phyloP scores from a whole-genome alignment of 2,888 invertebrate genomes.

The Phortica magna region DNA sequence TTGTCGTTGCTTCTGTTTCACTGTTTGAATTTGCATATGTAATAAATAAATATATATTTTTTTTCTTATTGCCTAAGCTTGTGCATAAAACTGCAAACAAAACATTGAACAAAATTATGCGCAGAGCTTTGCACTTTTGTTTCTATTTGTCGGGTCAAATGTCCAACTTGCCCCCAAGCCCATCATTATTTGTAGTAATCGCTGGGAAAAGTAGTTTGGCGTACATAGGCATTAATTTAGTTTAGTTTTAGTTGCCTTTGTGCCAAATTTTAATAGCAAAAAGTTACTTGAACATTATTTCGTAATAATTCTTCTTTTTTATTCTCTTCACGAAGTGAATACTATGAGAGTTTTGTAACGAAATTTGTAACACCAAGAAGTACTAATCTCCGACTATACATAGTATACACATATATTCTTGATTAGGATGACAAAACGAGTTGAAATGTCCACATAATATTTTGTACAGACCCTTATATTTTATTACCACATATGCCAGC shows the following conservation, averaged over 20 bases:
- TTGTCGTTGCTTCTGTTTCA: slow-evolving; percentile 5
- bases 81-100: neutral
- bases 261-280: neutral
- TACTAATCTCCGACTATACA: too few relatives aligned
- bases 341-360: too few relatives aligned
- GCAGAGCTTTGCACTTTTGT: neutral
- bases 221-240: neutral
- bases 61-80: neutral
- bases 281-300: too few relatives aligned
- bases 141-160: neutral
- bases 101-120: neutral
- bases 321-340: too few relatives aligned
- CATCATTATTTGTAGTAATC: too few relatives aligned
- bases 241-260: neutral
- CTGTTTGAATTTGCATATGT: neutral
- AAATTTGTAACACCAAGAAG: too few relatives aligned
- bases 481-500: too few relatives aligned
- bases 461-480: too few relatives aligned
- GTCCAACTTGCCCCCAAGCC: neutral
- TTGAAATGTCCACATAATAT: too few relatives aligned
- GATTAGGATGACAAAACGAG: too few relatives aligned
- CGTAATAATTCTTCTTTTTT: too few relatives aligned
- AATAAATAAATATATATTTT: neutral
- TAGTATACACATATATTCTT: too few relatives aligned
- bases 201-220: neutral